Base-by-base conservation (phyloP, 2,888 invertebrate species). In the Stratiomys singularior region DNA sequence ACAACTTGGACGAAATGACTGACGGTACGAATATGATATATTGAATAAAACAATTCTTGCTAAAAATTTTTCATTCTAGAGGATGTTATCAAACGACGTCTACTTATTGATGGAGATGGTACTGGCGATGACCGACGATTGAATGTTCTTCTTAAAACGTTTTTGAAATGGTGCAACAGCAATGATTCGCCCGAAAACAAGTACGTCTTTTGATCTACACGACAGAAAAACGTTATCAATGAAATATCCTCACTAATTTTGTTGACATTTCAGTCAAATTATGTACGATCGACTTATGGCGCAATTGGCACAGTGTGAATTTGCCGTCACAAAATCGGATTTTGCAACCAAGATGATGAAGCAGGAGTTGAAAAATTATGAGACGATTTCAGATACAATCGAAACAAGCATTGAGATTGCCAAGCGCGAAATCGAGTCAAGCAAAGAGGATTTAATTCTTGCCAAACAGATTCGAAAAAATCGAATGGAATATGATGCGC, bases 101-200 rank as follows among this genome's bases (percentile, higher is more conserved):
- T 99, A 52, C 88, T 98, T 37, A 96, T 98, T 83, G 99, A 99
- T 86, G 99, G 98, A 18, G 98, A 99, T 89, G 98, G 98, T 7
- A 96, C 96, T 11, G 98, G 97, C 23, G 99, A 99, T 85, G 98
- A 99, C 85, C 90, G 97, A 78, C 89, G 97, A 78, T 89, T 98
- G 23, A 96, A 95, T 84, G 92, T 94, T 77, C 88, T 98, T 21
- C 87, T 97, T 11, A 96, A 96, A 88, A 93, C 93, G 25, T 90
- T 95, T 78, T 91, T 93, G 63, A 95, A 94, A 87, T 95, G 94
- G 94, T 92, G 92, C 77, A 92, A 92, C 82, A 89, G 89, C 71
- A 92, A 93, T 77, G 91, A 92, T 69, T 89, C 91, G 69, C 87
- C 90, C 0, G 90, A 91, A 82, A 93, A 93, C 81, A 92, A 90